These are phyloP conservation scores for Heliconius erato DNA, from an alignment of 2,888 invertebrate species.

Conservation along the genomic window DNA sequence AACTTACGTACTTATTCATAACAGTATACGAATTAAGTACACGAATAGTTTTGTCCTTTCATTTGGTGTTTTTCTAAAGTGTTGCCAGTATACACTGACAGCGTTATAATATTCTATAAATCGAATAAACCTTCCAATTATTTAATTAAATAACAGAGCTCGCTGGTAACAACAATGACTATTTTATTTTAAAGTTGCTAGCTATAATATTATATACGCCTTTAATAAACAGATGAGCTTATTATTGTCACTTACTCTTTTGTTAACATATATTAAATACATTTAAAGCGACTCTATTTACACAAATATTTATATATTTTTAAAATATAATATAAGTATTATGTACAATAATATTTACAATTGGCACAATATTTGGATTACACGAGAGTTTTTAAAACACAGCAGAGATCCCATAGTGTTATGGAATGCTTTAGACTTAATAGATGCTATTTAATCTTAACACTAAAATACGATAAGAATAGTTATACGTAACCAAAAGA, in stretches of 20 bases:
- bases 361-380: constrained; percentile 74
- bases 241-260: constrained; percentile 80
- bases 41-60: constrained; percentile 23
- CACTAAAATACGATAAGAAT: constrained; percentile 71
- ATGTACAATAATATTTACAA: constrained; percentile 65
- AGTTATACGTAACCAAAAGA: constrained; percentile 48
- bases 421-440: constrained; percentile 84
- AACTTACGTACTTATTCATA: constrained; percentile 23
- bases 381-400: constrained; percentile 81
- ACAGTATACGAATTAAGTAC: constrained; percentile 48
- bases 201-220: constrained; percentile 55
- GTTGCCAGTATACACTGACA: not conserved
- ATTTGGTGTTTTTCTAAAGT: not conserved
- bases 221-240: constrained; percentile 74
- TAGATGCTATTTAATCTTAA: constrained; percentile 80
- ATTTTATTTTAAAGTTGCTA: constrained; percentile 43
- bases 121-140: constrained; percentile 36
- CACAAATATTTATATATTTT: constrained; percentile 60
- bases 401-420: constrained; percentile 84
- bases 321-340: constrained; percentile 56
- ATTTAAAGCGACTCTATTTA: constrained; percentile 73
- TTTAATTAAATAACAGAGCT: constrained; percentile 46
- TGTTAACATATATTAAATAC: constrained; percentile 38
- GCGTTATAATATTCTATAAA: constrained; percentile 23
- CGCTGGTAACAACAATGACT: constrained; percentile 40